Evolutionary conservation across 2,113 vertebrate genomes (phyloP), one percentile per base, ranked within the genome.

Genomic region (Neoarius graeffei): DNA sequence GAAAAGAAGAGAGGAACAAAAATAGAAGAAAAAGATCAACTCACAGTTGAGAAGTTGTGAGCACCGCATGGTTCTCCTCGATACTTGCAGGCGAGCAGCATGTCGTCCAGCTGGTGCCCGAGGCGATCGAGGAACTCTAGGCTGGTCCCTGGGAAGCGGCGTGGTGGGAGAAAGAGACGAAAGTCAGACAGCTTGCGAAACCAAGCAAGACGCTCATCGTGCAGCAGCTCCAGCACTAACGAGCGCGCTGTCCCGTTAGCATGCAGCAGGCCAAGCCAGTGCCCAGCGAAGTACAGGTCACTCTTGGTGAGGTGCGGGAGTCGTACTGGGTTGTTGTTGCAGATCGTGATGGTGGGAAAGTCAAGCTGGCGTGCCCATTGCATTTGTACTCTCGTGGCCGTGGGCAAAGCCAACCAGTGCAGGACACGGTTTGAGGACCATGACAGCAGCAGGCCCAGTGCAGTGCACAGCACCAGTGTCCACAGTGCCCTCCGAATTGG

Each of bases 1-100:
- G 74, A n/a, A 62, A 59, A 19, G 1, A 20, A 27, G 42, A 76
- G 14, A 83, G 54, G 42, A 52, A 30, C 1, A 64, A 17, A 69
- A 9, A n/a, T 25, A 71, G 73, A 74, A 56, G 11, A 66, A 30
- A 86, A 84, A 73, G 35, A 62, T 25, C 77, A 52, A 99, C 98
- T 99, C 95, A 99, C 98, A 54, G 97, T 96, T 60, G 98, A 97
- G 97, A 99, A 99, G 96, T 99, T 99, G 93, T 99, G 97, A 19
- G 97, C 96, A 0, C 98, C 97, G 85, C 98, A 99, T 69, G 95
- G 94, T 91, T 99, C 97, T 86, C 98, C 98, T 87, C 97, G 96
- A 95, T 98, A 99, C 93, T 98, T 99, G 96, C 98, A 99, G 66
- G 97, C 97, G 52, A 99, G 97, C 73, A 99, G 96, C 98, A 99